Conservation (phyloP, 2,113 vertebrate species). For the Ptychochromis oligacanthus region DNA sequence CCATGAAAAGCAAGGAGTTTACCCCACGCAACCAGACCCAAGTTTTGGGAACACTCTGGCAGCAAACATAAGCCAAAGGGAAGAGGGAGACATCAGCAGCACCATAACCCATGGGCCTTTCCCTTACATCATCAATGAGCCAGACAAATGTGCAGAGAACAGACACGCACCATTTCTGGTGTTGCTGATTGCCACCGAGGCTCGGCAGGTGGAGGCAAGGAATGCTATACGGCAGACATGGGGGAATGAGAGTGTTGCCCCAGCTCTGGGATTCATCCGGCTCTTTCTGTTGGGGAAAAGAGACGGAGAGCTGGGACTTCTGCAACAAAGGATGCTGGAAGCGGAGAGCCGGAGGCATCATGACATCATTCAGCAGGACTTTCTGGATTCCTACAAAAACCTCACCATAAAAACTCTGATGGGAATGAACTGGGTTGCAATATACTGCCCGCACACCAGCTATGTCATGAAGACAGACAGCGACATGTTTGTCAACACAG, state of each 20-base stretch:
- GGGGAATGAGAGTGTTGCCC: conserved; percentile 89
- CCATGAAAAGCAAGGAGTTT: conserved; percentile 69
- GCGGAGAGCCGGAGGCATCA: conserved; percentile 88
- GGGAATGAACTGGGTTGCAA: conserved; percentile 98
- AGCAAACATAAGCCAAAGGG: conserved; percentile 85
- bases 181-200: conserved; percentile 90
- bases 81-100: conserved; percentile 67
- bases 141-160: conserved; percentile 84
- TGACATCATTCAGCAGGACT: conserved; percentile 96
- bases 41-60: conserved; percentile 78
- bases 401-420: conserved; percentile 96
- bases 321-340: conserved; percentile 84
- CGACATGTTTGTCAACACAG: conserved; percentile 97
- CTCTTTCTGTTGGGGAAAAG: conserved; percentile 90
- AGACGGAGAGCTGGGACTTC: conserved; percentile 72
- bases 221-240: conserved; percentile 95
- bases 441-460: conserved; percentile 84
- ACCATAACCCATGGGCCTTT: conserved; percentile 81
- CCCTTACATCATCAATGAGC: conserved; percentile 90
- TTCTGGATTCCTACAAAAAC: conserved; percentile 93
- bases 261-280: conserved; percentile 81
- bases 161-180: conserved; percentile 87
- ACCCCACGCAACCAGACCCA: conserved; percentile 75
- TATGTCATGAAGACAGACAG: conserved; percentile 99
- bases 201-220: conserved; percentile 88